A percentile compares a stretch with the other conserved stretches of the same genome.
Evolutionary conservation across 2,113 vertebrate species (phyloP).

Genomic region (Odontophorus gujanensis): DNA sequence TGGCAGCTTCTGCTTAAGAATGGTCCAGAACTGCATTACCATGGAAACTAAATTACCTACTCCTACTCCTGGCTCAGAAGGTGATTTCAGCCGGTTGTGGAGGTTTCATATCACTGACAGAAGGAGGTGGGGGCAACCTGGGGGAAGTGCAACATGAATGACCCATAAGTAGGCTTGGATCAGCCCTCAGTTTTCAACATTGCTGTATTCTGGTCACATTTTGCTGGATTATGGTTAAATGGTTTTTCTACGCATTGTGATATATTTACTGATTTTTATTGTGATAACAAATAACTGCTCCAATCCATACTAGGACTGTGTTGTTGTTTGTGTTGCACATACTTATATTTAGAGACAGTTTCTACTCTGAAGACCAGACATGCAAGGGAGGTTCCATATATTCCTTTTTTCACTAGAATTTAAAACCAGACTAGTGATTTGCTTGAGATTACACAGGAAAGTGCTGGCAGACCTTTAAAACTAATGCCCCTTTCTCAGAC

Average conservation of each 20-base stretch:
- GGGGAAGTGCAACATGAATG: background rate
- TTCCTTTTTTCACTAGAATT: background rate
- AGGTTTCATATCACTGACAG: conserved; percentile 37
- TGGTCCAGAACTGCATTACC: conserved; percentile 65
- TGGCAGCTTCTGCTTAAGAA: conserved; percentile 69
- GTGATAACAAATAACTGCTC: background rate
- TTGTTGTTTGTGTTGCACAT: background rate
- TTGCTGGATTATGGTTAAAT: background rate
- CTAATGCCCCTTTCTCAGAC: background rate
- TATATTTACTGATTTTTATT: conserved; percentile 38
- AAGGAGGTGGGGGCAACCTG: conserved; percentile 23
- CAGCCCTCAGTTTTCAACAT: background rate
- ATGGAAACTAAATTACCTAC: conserved; percentile 68
- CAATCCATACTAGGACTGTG: background rate
- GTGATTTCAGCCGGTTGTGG: conserved; percentile 34
- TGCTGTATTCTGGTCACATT: background rate
- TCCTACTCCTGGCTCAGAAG: conserved; percentile 59
- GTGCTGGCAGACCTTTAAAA: background rate
- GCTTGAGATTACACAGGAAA: background rate
- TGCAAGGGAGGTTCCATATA: background rate
- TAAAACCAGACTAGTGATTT: background rate
- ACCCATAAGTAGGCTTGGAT: background rate
- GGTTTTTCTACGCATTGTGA: background rate
- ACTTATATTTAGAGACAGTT: background rate
- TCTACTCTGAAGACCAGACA: background rate